These are phyloP conservation scores for Drosophila vallismaia DNA, from an alignment of 2,888 invertebrate genomes.

Conservation along the genomic window DNA sequence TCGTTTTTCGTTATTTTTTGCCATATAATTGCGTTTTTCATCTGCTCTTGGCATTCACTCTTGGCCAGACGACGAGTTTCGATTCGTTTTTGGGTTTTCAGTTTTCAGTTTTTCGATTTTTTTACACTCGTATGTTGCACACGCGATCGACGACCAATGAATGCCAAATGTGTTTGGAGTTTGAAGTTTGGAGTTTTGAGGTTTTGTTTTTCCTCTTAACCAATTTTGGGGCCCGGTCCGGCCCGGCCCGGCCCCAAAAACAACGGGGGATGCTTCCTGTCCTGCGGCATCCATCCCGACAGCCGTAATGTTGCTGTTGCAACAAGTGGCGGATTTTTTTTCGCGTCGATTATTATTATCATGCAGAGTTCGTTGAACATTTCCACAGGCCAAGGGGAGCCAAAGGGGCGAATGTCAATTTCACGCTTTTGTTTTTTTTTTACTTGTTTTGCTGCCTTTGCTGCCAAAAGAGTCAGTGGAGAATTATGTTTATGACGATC, in stretches of 20 bases:
- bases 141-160: conserved; percentile 68
- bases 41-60: conserved; percentile 74
- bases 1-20: conserved; percentile 50
- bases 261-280: conserved; percentile 62
- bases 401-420: conserved; percentile 58
- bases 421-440: conserved; percentile 60
- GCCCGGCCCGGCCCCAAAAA: conserved; percentile 32
- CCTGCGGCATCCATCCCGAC: conserved; percentile 67
- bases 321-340: conserved; percentile 35
- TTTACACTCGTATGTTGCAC: conserved; percentile 48
- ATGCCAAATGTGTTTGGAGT: conserved; percentile 63
- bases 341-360: conserved; percentile 52
- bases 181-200: conserved; percentile 23
- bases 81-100: conserved; percentile 3
- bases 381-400: conserved; percentile 50
- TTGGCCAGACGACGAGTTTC: conserved; percentile 38
- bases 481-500: conserved; percentile 72
- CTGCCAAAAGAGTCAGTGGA: conserved; percentile 48
- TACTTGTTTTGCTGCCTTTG: conserved; percentile 1
- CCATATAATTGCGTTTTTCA: conserved; percentile 65
- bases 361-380: conserved; percentile 71
- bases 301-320: conserved; percentile 35
- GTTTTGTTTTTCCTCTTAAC: conserved; percentile 46
- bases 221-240: conserved; percentile 65
- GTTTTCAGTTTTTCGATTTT: background rate